Percentiles rank a stretch among this genome's conserved stretches.
Evolutionary conservation across 2,888 invertebrate species (phyloP).

Genomic region (Eustalomyia histrio): DNA sequence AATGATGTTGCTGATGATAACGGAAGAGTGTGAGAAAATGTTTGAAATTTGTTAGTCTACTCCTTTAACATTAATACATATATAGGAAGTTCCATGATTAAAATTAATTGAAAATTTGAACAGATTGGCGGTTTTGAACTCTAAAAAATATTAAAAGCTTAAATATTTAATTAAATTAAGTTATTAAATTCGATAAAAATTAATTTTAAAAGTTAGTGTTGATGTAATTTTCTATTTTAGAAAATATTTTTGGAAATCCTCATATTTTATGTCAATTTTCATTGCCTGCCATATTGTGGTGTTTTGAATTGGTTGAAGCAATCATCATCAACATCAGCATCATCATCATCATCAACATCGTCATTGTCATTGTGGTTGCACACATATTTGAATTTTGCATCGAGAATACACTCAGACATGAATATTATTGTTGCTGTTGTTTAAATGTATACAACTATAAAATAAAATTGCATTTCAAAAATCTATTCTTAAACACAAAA

Average conservation of each 20-base stretch:
- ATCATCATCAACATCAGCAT: slow-evolving; percentile 31
- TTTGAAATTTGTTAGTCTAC: slow-evolving; percentile 15
- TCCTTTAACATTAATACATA: neutral
- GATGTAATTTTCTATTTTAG: no score
- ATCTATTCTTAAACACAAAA: neutral
- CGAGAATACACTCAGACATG: slow-evolving; percentile 11
- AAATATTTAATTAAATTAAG: no score
- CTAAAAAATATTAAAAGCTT: no score
- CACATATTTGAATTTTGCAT: slow-evolving; percentile 16
- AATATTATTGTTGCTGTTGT: neutral
- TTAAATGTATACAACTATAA: slow-evolving; percentile 30
- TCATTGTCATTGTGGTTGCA: slow-evolving; percentile 37
- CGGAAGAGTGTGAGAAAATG: slow-evolving; percentile 18
- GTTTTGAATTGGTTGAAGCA: slow-evolving; percentile 48
- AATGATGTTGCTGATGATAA: slow-evolving; percentile 17
- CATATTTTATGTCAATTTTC: slow-evolving; percentile 29
- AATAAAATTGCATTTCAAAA: slow-evolving; percentile 21
- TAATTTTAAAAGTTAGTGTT: no score
- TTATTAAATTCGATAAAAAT: no score
- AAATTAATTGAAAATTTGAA: no score
- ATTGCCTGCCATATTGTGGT: slow-evolving; percentile 45
- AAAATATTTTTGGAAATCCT: neutral
- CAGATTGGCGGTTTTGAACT: no score
- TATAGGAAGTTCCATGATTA: slow-evolving; percentile 11
- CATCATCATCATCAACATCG: slow-evolving; percentile 35